Percentiles rank a stretch among this genome's conserved stretches.
These are phyloP conservation scores for Circaetus cinerascens DNA, from an alignment of 2,113 vertebrate species.

Conservation along the genomic window DNA sequence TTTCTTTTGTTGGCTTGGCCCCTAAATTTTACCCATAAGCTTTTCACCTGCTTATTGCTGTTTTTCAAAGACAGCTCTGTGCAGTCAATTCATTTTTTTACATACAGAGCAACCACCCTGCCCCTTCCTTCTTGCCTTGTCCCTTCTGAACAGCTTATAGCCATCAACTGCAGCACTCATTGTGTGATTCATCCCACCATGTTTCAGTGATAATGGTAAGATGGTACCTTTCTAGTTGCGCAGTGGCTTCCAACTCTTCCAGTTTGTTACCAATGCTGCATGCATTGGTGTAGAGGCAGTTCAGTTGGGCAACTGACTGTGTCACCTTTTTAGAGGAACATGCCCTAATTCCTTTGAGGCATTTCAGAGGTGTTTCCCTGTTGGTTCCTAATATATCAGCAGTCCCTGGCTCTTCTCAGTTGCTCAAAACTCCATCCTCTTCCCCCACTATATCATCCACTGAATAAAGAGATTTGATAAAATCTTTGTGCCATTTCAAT, in stretches of 20 bases:
- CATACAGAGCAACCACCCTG: neutral
- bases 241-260: neutral
- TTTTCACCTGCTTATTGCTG: neutral
- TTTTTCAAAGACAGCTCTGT: neutral
- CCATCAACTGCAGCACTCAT: neutral
- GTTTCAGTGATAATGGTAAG: neutral
- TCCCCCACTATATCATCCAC: neutral
- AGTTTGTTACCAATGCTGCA: neutral
- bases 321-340: neutral
- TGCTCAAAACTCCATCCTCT: neutral
- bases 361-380: neutral
- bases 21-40: neutral
- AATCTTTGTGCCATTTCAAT: neutral
- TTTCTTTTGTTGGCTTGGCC: neutral
- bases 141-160: neutral
- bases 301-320: neutral
- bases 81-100: neutral
- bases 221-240: neutral
- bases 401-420: neutral
- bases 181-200: neutral
- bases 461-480: neutral
- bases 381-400: neutral
- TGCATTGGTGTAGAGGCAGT: neutral
- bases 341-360: neutral
- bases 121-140: neutral